Base-by-base conservation (phyloP, 2,888 invertebrate genomes). In the Blomia tropicalis region DNA sequence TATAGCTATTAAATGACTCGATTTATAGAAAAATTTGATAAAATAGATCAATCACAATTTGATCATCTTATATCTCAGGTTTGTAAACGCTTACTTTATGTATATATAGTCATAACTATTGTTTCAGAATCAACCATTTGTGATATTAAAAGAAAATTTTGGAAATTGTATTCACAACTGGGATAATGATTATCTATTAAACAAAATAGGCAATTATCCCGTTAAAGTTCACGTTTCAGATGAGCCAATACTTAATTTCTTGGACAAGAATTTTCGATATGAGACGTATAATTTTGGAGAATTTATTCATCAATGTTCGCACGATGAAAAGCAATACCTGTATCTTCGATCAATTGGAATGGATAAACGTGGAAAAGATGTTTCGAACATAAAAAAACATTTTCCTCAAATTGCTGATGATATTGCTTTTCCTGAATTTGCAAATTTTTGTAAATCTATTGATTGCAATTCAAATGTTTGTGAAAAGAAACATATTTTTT, bases 71-170 rank as follows among this genome's bases (percentile, higher is more conserved):
- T 72, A 11, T 27, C 23, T 30, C 56, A 29, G 30, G 23, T 56
- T 27, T 27, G 4, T 19, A 56, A 56, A 11, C 19, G 30, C 4
- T 30, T 56, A 11, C 5, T 11, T 19, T 30, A 56, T 19, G 22
- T 31, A 27, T 30, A 11, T 19, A 27, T 56, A 11, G 7, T 11
- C n/a, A 11, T 30, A 11, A 30, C 22, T 31, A 14, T 75, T 43
- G 83, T 84, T 0, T 79, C 86, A 67, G 66, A 64, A 72, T 61
- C 60, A 66, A 47, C 78, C 78, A 14, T 72, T 73, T 23, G 69
- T 78, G 5, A 66, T 78, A 4, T 70, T 72, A 66, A 74, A 73
- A 4, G 65, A 73, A 5, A 71, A 77, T 65, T 73, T 78, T 66
- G 79, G 79, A 1, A 64, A 70, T 17, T 78, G 78, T 68, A 65